Percentiles rank a stretch among this genome's conserved stretches.
phyloP scores from a whole-genome alignment of 2,797 vertebrate species.

The Emys orbicularis region DNA sequence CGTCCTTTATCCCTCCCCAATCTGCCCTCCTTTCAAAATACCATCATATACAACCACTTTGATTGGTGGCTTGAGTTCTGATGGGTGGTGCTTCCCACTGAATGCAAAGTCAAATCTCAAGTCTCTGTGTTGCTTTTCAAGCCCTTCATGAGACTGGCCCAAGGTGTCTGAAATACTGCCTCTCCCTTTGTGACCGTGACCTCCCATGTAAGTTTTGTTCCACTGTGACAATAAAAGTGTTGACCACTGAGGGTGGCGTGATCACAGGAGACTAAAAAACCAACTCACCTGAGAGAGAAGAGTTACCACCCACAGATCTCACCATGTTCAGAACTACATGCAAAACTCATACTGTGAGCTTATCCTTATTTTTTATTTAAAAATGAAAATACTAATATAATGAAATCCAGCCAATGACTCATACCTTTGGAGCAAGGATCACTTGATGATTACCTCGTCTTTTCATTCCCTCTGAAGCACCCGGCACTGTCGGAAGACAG shows the following conservation, averaged over 20 bases:
- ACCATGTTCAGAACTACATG: background rate
- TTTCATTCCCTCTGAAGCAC: no score
- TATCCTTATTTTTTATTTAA: background rate
- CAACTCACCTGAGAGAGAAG: rapidly evolving
- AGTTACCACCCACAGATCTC: background rate
- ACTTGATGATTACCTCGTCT: no score
- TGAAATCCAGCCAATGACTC: background rate
- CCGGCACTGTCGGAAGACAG: no score
- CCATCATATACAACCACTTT: background rate
- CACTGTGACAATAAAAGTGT: background rate
- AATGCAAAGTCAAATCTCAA: background rate
- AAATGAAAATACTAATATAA: constrained; percentile 6
- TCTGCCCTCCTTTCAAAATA: background rate
- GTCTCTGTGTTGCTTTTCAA: background rate
- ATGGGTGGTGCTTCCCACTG: background rate
- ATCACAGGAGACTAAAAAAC: background rate
- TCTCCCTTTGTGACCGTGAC: background rate
- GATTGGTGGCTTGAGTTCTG: background rate
- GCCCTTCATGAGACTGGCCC: background rate
- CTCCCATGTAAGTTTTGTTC: background rate
- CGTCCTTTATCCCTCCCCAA: background rate
- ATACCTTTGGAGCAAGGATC: background rate
- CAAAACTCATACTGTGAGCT: background rate
- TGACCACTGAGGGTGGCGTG: background rate
- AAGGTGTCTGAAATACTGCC: background rate